phyloP scores from a whole-genome alignment of 2,797 vertebrate genomes.

The Cottoperca gobio region DNA sequence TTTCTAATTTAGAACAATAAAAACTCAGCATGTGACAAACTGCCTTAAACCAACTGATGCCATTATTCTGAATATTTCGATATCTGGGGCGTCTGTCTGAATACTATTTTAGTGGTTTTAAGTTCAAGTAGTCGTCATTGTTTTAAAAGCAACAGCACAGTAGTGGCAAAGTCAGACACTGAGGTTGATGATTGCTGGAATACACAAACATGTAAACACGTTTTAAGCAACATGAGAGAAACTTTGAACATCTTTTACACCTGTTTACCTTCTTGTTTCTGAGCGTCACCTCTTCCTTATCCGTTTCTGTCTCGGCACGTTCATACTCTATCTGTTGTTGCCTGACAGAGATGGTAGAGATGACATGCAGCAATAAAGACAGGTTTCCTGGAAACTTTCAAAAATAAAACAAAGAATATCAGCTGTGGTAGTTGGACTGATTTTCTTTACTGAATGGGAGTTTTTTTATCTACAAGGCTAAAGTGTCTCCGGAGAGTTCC shows the following conservation, averaged over 20 bases:
- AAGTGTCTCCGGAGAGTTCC: slow-evolving; percentile 27
- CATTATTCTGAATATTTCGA: background rate
- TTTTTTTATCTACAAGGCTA: slow-evolving; percentile 40
- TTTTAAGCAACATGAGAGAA: background rate
- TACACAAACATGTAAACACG: background rate
- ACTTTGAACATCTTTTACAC: background rate
- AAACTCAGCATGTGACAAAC: background rate
- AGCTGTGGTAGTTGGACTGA: background rate
- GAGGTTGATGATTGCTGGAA: background rate
- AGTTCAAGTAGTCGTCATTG: background rate
- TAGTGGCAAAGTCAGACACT: background rate
- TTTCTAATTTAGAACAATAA: background rate
- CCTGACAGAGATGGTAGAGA: background rate
- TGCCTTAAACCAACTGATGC: background rate
- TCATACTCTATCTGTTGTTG: background rate
- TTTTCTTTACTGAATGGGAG: slow-evolving; percentile 15
- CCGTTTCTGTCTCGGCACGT: background rate
- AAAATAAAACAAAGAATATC: slow-evolving; percentile 1
- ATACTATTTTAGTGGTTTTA: background rate
- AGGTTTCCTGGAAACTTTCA: background rate
- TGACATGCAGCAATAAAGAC: slow-evolving; percentile 14
- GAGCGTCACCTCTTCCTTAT: background rate
- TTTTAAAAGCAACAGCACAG: background rate
- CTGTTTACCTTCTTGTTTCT: slow-evolving; percentile 1
- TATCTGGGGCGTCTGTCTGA: background rate